These are phyloP conservation scores for Rallus limicola DNA, from an alignment of 2,113 vertebrate species.

Conservation along the genomic window DNA sequence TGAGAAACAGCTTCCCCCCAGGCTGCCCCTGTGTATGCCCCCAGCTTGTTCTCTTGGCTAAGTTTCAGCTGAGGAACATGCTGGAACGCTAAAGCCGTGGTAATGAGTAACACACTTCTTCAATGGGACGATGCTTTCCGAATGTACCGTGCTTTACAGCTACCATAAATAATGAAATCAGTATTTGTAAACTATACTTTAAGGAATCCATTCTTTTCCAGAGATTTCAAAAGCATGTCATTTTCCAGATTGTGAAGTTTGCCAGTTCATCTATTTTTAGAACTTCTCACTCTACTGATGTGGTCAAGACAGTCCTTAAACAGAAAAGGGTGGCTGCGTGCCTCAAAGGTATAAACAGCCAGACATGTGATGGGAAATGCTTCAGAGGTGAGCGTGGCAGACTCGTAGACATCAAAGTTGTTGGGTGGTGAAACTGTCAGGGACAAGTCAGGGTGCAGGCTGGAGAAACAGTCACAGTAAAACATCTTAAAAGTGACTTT, in stretches of 20 bases:
- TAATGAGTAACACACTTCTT: conserved; percentile 67
- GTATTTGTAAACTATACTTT: conserved; percentile 63
- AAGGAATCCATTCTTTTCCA: conserved; percentile 54
- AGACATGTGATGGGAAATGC: conserved; percentile 58
- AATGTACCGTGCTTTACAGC: conserved; percentile 35
- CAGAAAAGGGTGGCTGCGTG: conserved; percentile 43
- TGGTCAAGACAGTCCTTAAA: conserved; percentile 63
- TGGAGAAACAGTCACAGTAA: not conserved
- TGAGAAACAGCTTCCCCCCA: conserved; percentile 22
- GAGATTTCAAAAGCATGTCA: conserved; percentile 53
- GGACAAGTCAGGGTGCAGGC: not conserved
- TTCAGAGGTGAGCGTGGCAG: conserved; percentile 49
- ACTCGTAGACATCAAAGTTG: conserved; percentile 36
- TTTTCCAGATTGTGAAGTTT: conserved; percentile 58
- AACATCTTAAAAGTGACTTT: conserved; percentile 29
- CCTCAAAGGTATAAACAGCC: conserved; percentile 59
- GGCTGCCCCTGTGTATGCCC: not conserved
- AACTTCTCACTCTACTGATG: conserved; percentile 57
- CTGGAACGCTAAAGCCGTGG: not conserved
- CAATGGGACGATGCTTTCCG: conserved; percentile 15
- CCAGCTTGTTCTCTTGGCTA: conserved; percentile 5
- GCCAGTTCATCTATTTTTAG: conserved; percentile 65
- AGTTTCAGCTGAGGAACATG: conserved; percentile 31
- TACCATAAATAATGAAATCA: conserved; percentile 66
- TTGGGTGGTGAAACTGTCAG: conserved; percentile 9